phyloP scores from a whole-genome alignment of 2,113 vertebrate species.

The Corapipo altera region DNA sequence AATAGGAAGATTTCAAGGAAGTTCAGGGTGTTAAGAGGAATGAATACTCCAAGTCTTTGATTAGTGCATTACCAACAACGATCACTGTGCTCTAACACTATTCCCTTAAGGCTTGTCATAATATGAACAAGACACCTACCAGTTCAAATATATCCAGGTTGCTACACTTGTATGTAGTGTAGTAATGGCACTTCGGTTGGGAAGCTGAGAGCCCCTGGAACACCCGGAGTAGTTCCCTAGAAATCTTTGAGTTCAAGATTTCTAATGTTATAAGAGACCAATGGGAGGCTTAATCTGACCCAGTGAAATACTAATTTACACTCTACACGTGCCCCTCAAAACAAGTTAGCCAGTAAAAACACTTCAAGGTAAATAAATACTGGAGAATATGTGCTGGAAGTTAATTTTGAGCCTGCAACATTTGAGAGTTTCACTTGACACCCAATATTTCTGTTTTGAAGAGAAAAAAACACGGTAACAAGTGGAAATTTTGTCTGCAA shows the following conservation, averaged over 20 bases:
- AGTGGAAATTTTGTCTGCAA: background rate
- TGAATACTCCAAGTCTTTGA: background rate
- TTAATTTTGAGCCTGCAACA: background rate
- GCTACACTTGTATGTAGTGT: background rate
- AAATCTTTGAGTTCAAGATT: background rate
- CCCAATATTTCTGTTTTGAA: background rate
- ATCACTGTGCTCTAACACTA: background rate
- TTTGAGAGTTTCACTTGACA: background rate
- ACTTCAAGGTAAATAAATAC: background rate
- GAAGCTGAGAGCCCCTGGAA: background rate
- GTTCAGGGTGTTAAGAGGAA: background rate
- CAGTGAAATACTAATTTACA: background rate
- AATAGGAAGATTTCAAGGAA: background rate
- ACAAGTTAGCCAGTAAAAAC: background rate
- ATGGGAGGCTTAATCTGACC: background rate
- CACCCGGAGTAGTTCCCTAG: background rate
- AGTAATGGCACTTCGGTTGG: background rate
- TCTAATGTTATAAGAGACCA: background rate
- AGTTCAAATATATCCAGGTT: background rate
- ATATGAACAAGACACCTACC: fast-evolving
- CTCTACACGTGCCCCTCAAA: fast-evolving
- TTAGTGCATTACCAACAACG: background rate
- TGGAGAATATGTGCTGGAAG: background rate
- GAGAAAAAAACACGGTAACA: background rate
- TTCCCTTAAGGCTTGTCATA: background rate